Evolutionary conservation across 2,797 vertebrate species (phyloP).

Genomic region (Sebastes diaconus): DNA sequence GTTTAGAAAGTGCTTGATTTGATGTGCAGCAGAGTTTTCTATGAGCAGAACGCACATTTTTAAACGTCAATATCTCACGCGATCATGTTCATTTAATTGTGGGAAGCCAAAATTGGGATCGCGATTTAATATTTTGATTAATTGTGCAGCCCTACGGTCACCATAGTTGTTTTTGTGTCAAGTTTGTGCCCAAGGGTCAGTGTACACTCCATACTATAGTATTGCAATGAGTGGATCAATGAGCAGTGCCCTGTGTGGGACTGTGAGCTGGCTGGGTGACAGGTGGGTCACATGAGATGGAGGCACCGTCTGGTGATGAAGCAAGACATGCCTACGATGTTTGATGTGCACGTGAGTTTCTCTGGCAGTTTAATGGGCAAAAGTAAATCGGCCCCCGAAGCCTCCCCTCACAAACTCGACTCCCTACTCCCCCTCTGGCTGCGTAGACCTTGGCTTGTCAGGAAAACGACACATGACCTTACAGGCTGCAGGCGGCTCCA

Average conservation of each 20-base stretch:
- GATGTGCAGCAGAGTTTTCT: no score
- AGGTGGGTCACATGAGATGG: slow-evolving; percentile 47
- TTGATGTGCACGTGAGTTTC: slow-evolving; percentile 46
- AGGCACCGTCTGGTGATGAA: neutral
- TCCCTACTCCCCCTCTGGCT: neutral
- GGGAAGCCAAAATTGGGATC: no score
- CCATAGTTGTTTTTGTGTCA: neutral
- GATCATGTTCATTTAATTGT: no score
- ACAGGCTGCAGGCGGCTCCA: slow-evolving; percentile 43
- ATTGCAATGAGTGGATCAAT: neutral
- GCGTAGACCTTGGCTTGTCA: slow-evolving; percentile 55
- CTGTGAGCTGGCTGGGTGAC: slow-evolving; percentile 30
- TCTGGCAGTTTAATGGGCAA: slow-evolving; percentile 48
- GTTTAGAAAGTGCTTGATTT: no score
- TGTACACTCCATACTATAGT: neutral
- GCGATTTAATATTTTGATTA: no score
- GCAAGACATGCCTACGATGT: slow-evolving; percentile 29
- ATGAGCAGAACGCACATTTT: no score
- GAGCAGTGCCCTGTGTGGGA: neutral
- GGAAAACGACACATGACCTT: slow-evolving; percentile 61
- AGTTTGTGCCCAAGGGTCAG: slow-evolving; percentile 14
- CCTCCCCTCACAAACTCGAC: neutral
- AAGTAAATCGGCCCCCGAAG: slow-evolving; percentile 33
- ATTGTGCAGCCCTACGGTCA: no score
- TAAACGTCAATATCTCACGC: no score